These are phyloP conservation scores for Drosophila hamatofila DNA, from an alignment of 2,888 invertebrate genomes.

Conservation along the genomic window DNA sequence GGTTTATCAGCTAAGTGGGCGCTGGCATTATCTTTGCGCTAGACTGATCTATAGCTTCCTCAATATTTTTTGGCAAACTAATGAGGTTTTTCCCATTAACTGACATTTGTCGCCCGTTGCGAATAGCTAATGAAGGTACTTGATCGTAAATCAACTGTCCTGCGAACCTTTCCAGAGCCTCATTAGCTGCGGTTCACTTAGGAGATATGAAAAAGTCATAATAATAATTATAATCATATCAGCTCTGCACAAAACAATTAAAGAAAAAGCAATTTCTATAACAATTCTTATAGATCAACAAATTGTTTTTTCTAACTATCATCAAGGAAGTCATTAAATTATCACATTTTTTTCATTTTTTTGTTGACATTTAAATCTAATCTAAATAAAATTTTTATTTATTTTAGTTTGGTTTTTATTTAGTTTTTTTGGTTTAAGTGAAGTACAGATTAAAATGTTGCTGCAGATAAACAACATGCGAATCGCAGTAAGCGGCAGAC, in stretches of 20 bases:
- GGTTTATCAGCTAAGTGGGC: slow-evolving; percentile 19
- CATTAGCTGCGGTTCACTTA: slow-evolving; percentile 10
- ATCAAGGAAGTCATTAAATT: slow-evolving; percentile 66
- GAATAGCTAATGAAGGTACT: slow-evolving; percentile 16
- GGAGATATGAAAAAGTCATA: not conserved
- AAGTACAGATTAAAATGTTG: slow-evolving; percentile 74
- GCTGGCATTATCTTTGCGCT: slow-evolving; percentile 7
- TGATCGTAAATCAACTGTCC: not conserved
- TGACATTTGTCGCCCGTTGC: slow-evolving; percentile 42
- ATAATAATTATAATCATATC: slow-evolving; percentile 27
- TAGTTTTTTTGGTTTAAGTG: slow-evolving; percentile 37
- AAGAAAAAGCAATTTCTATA: slow-evolving; percentile 10
- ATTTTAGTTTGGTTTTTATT: slow-evolving; percentile 3
- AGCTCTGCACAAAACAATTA: slow-evolving; percentile 7
- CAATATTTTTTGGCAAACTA: slow-evolving; percentile 3
- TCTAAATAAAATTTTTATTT: slow-evolving; percentile 54
- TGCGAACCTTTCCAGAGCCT: slow-evolving; percentile 25
- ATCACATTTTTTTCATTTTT: slow-evolving; percentile 42
- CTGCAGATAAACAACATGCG: slow-evolving; percentile 68
- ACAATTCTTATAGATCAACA: slow-evolving; percentile 27
- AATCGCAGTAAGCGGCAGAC: slow-evolving; percentile 45
- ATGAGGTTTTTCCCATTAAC: slow-evolving; percentile 5
- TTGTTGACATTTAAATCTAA: slow-evolving; percentile 56
- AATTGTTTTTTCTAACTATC: slow-evolving; percentile 25
- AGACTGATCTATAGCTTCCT: slow-evolving; percentile 15